Conservation (phyloP, 2,113 vertebrate genomes). For the Gobius niger region DNA sequence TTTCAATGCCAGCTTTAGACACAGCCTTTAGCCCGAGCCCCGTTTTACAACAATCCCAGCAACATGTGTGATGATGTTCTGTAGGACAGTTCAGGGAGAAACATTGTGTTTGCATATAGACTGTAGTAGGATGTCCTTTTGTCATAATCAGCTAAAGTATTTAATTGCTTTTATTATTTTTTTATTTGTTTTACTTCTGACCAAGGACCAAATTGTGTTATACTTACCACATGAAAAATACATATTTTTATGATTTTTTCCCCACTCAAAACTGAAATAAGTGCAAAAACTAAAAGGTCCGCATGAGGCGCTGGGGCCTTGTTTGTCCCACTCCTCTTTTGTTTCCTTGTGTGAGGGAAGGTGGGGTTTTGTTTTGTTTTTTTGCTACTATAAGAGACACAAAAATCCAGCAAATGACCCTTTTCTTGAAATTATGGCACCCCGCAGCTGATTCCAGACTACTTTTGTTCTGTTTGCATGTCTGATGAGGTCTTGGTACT, state of each 20-base stretch:
- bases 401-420: constrained; percentile 29
- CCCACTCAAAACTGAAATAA: too few species aligned
- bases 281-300: too few species aligned
- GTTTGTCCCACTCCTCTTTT: constrained; percentile 3
- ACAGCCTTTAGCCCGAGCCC: constrained; percentile 68
- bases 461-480: constrained; percentile 30
- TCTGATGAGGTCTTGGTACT: constrained; percentile 44
- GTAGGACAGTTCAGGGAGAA: background rate
- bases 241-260: too few species aligned
- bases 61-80: constrained; percentile 27
- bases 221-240: too few species aligned
- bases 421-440: constrained; percentile 18
- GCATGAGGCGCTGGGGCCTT: too few species aligned
- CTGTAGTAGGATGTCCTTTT: too few species aligned
- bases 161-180: too few species aligned
- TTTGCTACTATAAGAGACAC: constrained; percentile 15
- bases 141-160: too few species aligned
- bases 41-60: constrained; percentile 55
- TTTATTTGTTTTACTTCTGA: too few species aligned
- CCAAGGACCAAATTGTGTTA: too few species aligned
- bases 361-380: background rate
- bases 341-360: constrained; percentile 11
- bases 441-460: constrained; percentile 23
- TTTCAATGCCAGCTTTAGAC: constrained; percentile 71
- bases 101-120: background rate